Evolutionary conservation across 2,888 invertebrate species (phyloP).

Genomic region (Octodonta nipae): DNA sequence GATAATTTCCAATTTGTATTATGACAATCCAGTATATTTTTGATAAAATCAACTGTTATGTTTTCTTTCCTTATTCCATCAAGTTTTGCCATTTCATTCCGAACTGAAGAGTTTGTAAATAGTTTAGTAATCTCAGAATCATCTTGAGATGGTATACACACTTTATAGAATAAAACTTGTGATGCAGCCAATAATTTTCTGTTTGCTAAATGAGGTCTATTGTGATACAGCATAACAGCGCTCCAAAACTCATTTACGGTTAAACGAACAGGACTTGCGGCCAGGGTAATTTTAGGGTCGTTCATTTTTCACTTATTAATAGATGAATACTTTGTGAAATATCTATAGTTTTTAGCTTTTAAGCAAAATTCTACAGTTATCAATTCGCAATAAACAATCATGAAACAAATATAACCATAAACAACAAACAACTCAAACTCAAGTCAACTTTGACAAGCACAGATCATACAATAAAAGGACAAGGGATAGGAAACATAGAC

Average conservation of each 20-base stretch:
- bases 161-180: conserved; percentile 23
- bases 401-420: too few species aligned
- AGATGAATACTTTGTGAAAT: too few species aligned
- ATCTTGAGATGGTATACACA: conserved; percentile 18
- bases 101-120: conserved; percentile 24
- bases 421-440: too few species aligned
- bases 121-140: conserved; percentile 21
- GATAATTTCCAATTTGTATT: conserved; percentile 23
- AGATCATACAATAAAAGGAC: too few species aligned
- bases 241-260: conserved; percentile 50
- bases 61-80: conserved; percentile 19
- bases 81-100: conserved; percentile 29
- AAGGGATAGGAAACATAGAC: too few species aligned
- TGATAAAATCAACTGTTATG: conserved; percentile 24
- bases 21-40: conserved; percentile 23
- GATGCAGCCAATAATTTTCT: conserved; percentile 50
- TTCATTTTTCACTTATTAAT: too few species aligned
- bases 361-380: too few species aligned
- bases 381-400: too few species aligned
- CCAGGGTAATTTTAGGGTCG: too few species aligned
- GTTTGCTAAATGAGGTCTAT: conserved; percentile 59
- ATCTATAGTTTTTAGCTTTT: too few species aligned
- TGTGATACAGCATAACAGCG: conserved; percentile 47
- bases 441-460: too few species aligned
- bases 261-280: too few species aligned